phyloP scores from a whole-genome alignment of 2,113 vertebrate genomes.

The Manacus vitellinus region DNA sequence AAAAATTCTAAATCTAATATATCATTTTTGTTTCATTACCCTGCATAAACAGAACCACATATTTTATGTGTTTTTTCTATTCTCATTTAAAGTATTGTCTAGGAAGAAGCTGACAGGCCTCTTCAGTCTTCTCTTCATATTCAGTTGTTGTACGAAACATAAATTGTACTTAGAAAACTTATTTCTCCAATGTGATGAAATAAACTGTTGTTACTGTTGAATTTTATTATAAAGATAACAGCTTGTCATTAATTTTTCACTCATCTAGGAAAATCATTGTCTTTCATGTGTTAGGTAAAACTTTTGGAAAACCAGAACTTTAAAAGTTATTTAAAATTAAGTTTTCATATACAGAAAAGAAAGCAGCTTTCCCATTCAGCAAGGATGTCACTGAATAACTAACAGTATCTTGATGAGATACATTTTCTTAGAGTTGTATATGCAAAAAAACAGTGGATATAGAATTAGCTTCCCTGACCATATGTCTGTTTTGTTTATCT shows the following conservation, averaged over 20 bases:
- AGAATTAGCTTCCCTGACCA: neutral
- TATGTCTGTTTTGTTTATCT: neutral
- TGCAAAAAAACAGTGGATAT: neutral
- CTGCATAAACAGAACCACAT: neutral
- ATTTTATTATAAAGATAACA: neutral
- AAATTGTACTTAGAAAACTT: neutral
- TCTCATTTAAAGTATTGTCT: neutral
- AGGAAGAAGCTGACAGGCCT: neutral
- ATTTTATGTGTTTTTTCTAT: neutral
- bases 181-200: neutral
- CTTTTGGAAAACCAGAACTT: neutral
- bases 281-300: neutral
- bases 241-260: neutral
- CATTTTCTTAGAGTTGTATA: neutral
- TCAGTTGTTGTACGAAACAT: neutral
- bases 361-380: neutral
- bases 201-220: neutral
- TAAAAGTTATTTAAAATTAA: neutral
- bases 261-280: neutral
- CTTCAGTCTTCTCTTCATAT: neutral
- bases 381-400: neutral
- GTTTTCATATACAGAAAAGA: neutral
- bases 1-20: neutral
- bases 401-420: neutral
- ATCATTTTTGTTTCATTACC: neutral